Evolutionary conservation across 2,888 invertebrate species (phyloP).

Genomic region (Dichetophora obliterata): DNA sequence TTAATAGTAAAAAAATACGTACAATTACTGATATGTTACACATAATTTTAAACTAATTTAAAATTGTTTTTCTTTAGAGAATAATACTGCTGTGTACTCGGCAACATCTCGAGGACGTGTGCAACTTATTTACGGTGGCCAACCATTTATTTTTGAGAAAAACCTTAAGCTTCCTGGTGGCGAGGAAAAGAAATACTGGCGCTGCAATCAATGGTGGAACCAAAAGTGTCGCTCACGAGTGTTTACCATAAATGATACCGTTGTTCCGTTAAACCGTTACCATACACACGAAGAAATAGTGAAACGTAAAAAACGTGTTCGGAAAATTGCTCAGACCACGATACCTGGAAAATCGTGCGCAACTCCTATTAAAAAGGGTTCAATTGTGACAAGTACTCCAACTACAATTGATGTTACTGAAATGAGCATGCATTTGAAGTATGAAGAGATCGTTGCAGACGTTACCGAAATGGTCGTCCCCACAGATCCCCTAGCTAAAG

Average conservation of each 20-base stretch:
- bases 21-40: slow-evolving; percentile 3
- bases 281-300: slow-evolving; percentile 70
- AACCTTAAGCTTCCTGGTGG: slow-evolving; percentile 63
- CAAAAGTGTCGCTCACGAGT: slow-evolving; percentile 70
- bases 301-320: slow-evolving; percentile 67
- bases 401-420: slow-evolving; percentile 51
- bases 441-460: slow-evolving; percentile 68
- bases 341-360: not conserved
- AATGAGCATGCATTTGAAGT: slow-evolving; percentile 65
- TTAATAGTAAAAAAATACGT: too few relatives aligned
- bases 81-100: slow-evolving; percentile 66
- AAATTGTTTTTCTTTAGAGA: slow-evolving; percentile 52
- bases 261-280: slow-evolving; percentile 68
- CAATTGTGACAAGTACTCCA: slow-evolving; percentile 27
- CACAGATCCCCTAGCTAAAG: slow-evolving; percentile 17
- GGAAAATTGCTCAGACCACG: slow-evolving; percentile 53
- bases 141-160: slow-evolving; percentile 70
- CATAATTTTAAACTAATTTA: not conserved
- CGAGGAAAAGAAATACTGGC: slow-evolving; percentile 68
- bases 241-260: slow-evolving; percentile 66
- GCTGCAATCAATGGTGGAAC: slow-evolving; percentile 71
- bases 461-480: slow-evolving; percentile 63
- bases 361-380: slow-evolving; percentile 7
- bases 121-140: slow-evolving; percentile 69
- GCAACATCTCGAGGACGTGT: slow-evolving; percentile 69